Base-by-base conservation (phyloP, 1,140 invertebrate species). In the Bemisia tabaci region DNA sequence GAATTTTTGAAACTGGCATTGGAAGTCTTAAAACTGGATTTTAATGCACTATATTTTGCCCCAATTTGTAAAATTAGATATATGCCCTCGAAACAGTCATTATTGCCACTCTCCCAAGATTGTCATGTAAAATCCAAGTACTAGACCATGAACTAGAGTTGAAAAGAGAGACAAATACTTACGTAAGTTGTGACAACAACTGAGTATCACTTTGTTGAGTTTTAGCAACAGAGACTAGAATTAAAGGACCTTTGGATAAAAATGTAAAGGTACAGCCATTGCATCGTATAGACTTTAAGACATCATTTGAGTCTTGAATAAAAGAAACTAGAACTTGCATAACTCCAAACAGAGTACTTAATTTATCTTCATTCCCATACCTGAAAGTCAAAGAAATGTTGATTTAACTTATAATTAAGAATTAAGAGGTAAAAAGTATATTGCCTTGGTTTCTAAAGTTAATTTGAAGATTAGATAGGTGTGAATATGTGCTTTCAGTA, bases 271-370 rank as follows among this genome's bases (percentile, higher is more conserved):
- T 88, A 26, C 89, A 90, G 69, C 89, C 84, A n/a, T 87, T 89
- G 0, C 91, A 89, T 70, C 87, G 84, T 61, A 97, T 90, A 1
- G 88, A 92, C 68, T 88, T 84, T 48, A 98, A 87, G 68, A 84
- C 84, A 78, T 95, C 92, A 67, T 85, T 83, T 66, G 84, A 84
- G 72, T 88, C 85, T 77, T 94, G 87, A 0, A 97, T 87, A 73
- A 96, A 92, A 64, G 94, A 96, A 0, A 97, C 92, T 66, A 97
- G 75, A 2, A 94, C 94, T 79, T 97, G 94, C 81, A 98, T 94
- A 0, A 97, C 89, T 17, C 94, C 95, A 83, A 95, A 96, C 12
- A 96, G 78, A 2, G 94, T 94, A 0, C 92, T 94, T 70, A 97
- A 77, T 77, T 94, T 92, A 72, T 97, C 94, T 82, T 97, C 95